These are phyloP conservation scores for Lepilemur ruficaudatus DNA, from an alignment of 2,797 vertebrate genomes.

Conservation along the genomic window DNA sequence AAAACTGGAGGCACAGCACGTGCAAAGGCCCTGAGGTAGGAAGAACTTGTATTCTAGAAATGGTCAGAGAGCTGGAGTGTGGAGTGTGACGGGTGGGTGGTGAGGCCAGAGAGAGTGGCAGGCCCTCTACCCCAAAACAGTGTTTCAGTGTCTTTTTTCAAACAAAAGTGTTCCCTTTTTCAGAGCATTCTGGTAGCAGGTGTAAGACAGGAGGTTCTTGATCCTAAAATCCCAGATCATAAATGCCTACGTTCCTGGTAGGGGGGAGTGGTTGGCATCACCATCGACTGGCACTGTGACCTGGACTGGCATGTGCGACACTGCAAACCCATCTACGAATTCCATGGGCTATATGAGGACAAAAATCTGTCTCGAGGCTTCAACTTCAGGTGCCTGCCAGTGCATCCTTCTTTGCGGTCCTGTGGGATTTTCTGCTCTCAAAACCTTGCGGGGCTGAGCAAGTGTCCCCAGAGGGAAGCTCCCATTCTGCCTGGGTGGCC, in stretches of 20 bases:
- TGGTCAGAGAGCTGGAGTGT: background rate
- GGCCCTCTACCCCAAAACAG: background rate
- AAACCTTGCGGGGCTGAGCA: background rate
- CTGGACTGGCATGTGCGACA: slow-evolving; percentile 87
- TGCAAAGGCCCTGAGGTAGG: background rate
- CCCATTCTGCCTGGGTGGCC: background rate
- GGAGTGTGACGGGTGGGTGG: background rate
- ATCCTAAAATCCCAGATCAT: background rate
- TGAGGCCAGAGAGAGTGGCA: background rate
- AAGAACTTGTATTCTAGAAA: background rate
- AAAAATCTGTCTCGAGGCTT: slow-evolving; percentile 90
- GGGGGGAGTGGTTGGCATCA: slow-evolving; percentile 95
- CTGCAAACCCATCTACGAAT: slow-evolving; percentile 91
- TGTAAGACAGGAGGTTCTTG: background rate
- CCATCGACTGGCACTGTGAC: slow-evolving; percentile 96
- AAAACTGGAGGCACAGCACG: background rate
- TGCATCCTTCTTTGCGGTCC: background rate
- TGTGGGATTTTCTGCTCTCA: background rate
- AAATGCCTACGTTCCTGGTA: slow-evolving; percentile 67
- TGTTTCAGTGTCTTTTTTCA: background rate
- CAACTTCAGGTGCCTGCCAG: slow-evolving; percentile 92
- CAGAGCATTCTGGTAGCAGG: background rate
- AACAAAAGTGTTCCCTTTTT: background rate
- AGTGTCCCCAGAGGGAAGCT: background rate
- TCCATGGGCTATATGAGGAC: slow-evolving; percentile 92